Evolutionary conservation across 2,113 vertebrate genomes (phyloP).

Genomic region (Oreochromis tanganicae): DNA sequence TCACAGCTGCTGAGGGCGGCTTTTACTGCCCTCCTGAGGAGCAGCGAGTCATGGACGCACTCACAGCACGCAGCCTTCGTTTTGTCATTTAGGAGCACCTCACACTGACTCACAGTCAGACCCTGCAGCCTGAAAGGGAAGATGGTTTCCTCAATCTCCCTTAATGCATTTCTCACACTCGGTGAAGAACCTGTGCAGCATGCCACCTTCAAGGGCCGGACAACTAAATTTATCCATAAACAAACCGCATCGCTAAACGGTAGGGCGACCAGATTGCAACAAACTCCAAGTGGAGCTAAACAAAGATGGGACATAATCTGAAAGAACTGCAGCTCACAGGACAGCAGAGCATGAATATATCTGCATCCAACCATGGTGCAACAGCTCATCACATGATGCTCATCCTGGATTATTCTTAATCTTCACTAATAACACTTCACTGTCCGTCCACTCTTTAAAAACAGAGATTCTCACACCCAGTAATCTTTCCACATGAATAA

Average conservation of each 20-base stretch:
- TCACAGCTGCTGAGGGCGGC: constrained; percentile 22
- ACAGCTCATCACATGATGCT: not conserved
- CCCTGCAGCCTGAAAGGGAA: not conserved
- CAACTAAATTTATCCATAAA: not conserved
- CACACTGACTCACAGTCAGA: not conserved
- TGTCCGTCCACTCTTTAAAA: not conserved
- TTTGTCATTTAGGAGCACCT: not conserved
- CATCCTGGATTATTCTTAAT: not conserved
- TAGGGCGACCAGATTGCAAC: accelerated
- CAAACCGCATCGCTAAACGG: not conserved
- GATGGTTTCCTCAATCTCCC: not conserved
- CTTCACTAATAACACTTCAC: not conserved
- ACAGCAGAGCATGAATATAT: not conserved
- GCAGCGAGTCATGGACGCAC: constrained; percentile 35
- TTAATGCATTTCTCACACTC: not conserved
- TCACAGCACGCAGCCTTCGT: not conserved
- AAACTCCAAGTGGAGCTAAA: not conserved
- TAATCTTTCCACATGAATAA: not conserved
- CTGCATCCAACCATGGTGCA: not conserved
- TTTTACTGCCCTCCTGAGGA: constrained; percentile 59
- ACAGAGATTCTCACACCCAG: not conserved
- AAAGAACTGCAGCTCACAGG: not conserved
- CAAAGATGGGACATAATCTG: not conserved
- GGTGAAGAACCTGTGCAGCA: not conserved
- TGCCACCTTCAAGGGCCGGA: not conserved